These are phyloP conservation scores for Lasiurus cinereus DNA, from an alignment of 2,113 vertebrate genomes.

Conservation along the genomic window DNA sequence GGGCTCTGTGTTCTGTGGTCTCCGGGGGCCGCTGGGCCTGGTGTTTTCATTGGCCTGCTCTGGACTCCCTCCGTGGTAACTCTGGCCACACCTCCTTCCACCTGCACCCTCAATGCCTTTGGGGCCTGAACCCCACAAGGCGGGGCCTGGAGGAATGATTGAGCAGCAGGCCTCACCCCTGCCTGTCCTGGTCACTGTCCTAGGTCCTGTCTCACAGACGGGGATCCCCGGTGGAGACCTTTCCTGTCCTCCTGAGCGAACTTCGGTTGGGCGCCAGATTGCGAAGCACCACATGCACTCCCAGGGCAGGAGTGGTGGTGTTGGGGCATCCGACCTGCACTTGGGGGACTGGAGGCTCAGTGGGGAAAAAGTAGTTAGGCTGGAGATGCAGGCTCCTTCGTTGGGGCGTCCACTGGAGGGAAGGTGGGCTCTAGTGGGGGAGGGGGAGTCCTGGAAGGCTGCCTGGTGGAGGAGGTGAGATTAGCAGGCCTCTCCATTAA, in stretches of 20 bases:
- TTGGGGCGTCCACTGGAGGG: not conserved
- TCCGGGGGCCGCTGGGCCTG: not conserved
- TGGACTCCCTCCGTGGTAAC: not conserved
- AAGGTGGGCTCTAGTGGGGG: not conserved
- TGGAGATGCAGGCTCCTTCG: not conserved
- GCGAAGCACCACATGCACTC: not conserved
- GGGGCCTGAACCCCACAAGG: rapidly evolving
- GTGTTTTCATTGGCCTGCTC: not conserved
- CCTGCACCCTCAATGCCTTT: not conserved
- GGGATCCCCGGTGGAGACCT: not conserved
- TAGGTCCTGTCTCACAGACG: not conserved
- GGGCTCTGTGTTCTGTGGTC: not conserved
- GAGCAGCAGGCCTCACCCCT: not conserved
- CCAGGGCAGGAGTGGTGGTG: not conserved
- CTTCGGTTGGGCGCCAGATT: not conserved
- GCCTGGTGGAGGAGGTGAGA: not conserved
- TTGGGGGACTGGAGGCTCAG: not conserved
- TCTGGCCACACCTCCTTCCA: not conserved
- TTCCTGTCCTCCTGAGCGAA: not conserved
- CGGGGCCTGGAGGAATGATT: rapidly evolving
- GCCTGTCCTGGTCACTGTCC: not conserved
- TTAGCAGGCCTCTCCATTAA: no score
- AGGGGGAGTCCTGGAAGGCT: not conserved
- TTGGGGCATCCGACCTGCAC: not conserved
- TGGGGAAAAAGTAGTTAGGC: not conserved